A percentile compares a stretch with the other conserved stretches of the same genome.
These are phyloP conservation scores for Heteractis magnifica DNA, from an alignment of 92 coral and sea anemone genomes.

Conservation along the genomic window DNA sequence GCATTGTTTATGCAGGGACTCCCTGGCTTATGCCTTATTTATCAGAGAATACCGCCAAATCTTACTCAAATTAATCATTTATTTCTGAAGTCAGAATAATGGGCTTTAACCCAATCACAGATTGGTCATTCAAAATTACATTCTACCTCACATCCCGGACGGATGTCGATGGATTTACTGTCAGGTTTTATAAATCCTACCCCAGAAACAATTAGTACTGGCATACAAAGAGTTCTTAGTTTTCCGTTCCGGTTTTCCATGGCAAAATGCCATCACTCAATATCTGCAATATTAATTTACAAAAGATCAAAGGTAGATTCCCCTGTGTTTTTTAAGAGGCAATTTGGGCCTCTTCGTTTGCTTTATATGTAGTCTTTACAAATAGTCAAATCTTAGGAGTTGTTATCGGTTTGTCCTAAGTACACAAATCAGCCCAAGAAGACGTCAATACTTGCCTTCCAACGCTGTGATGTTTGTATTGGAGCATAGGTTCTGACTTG, in stretches of 20 bases:
- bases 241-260: neutral
- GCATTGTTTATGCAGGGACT: slow-evolving; percentile 10
- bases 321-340: slow-evolving; percentile 8
- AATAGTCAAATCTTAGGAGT: slow-evolving; percentile 4
- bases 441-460: slow-evolving; percentile 14
- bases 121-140: neutral
- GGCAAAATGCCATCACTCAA: slow-evolving; percentile 36
- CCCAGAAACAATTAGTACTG: neutral
- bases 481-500: slow-evolving; percentile 10
- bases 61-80: neutral
- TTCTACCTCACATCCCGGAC: neutral
- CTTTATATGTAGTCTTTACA: slow-evolving; percentile 25
- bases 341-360: slow-evolving; percentile 11
- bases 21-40: neutral
- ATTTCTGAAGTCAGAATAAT: neutral
- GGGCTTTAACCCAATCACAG: neutral
- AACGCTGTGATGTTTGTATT: slow-evolving; percentile 1
- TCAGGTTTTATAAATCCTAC: neutral
- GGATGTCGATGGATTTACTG: neutral
- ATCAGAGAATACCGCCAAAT: slow-evolving; percentile 27
- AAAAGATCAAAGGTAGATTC: slow-evolving; percentile 12
- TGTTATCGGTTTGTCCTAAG: slow-evolving; percentile 9
- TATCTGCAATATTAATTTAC: slow-evolving; percentile 11
- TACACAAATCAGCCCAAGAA: slow-evolving; percentile 17
- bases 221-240: neutral